Base-by-base conservation (phyloP, 2,113 vertebrate species). In the Argyrosomus japonicus region DNA sequence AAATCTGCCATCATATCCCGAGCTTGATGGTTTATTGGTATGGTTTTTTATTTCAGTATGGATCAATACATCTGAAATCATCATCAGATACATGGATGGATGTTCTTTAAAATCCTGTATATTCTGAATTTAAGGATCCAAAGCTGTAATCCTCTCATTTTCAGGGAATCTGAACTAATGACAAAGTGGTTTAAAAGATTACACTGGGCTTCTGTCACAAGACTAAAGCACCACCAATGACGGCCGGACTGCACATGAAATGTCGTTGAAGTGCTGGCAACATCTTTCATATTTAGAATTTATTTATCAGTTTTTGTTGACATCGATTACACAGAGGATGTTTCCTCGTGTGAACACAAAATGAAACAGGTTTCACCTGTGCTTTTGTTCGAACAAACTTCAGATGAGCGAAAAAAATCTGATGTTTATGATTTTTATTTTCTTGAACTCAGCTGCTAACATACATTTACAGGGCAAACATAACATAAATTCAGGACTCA, bases 171-270 rank as follows among this genome's bases (percentile, higher is more conserved):
- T 75, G n/a, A 69, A 63, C 79, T 81, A 79, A 92, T 79, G 79
- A 88, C 61, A 82, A 82, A 77, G 79, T 87, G 87, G 77, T 84
- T 87, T 90, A 84, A 88, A 87, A 87, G 79, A 88, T 87, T 86
- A 85, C 69, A 71, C 13, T 62, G 62, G 17, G 58, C 75, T 79
- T 87, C 78, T 83, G 82, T 82, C 82, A 79, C 56, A 73, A 87
- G 83, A 81, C 67, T 73, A 74, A 84, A 84, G 80, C 81, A 36
- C 15, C 77, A 65, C 67, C 82, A 71, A 74, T 61, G 75, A 68
- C 0, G 8, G 32, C 27, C 63, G 68, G 85, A 68, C 51, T 63
- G 82, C 57, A 58, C 23, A 25, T 4, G 57, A 80, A 65, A 87
- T 62, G 64, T 70, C 32, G 65, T 69, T 83, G 43, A 83, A 79